Conservation (phyloP, 2,113 vertebrate species). For the Tiliqua scincoides region DNA sequence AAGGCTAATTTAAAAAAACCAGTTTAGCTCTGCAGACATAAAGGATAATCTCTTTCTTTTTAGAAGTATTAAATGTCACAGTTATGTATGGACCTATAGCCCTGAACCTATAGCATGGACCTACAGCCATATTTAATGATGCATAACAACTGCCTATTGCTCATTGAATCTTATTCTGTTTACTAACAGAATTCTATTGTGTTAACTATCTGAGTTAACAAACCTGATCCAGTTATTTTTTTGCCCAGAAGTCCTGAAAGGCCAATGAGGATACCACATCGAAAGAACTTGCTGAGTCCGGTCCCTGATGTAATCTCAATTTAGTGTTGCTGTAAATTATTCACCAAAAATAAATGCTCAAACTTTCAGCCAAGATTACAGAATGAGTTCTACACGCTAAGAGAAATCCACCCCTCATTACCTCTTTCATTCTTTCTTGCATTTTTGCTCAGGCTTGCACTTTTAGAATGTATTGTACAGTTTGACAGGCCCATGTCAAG, state of each 20-base stretch:
- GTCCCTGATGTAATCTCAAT: fast-evolving
- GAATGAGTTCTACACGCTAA: background rate
- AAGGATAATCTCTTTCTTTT: background rate
- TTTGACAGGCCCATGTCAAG: background rate
- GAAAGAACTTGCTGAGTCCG: fast-evolving
- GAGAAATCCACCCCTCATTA: background rate
- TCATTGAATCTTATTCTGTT: too few relatives aligned
- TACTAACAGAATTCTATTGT: too few relatives aligned
- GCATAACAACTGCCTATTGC: background rate
- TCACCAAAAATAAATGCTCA: background rate
- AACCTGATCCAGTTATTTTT: fast-evolving
- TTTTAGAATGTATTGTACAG: fast-evolving
- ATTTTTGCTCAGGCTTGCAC: fast-evolving
- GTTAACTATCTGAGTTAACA: background rate
- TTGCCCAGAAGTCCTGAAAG: too few relatives aligned
- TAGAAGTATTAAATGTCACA: background rate
- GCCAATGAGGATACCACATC: fast-evolving
- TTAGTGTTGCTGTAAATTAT: background rate
- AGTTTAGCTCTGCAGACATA: background rate
- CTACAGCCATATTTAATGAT: background rate
- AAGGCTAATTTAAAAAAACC: too few relatives aligned
- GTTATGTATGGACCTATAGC: background rate
- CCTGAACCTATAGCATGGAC: fast-evolving
- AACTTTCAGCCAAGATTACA: fast-evolving
- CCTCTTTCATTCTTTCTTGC: background rate